phyloP scores from a whole-genome alignment of 2,113 vertebrate genomes.

The Callocephalon fimbriatum region DNA sequence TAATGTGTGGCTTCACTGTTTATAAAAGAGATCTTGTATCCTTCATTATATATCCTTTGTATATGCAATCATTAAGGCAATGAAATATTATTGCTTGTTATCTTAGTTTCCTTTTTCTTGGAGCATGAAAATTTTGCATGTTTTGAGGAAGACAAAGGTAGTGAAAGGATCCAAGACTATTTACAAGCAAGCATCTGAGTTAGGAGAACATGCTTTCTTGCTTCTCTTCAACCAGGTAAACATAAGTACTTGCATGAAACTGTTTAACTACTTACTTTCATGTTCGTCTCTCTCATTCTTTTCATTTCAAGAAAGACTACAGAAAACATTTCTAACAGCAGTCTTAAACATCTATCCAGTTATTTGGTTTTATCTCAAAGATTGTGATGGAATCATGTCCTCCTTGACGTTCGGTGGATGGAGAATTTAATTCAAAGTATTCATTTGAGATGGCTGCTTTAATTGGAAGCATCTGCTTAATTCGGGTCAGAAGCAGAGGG shows the following conservation, averaged over 20 bases:
- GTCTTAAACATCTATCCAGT: not conserved
- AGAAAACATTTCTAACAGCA: not conserved
- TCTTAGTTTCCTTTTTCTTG: conserved; percentile 68
- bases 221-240: conserved; percentile 80
- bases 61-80: not conserved
- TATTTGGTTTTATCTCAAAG: not conserved
- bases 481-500: not conserved
- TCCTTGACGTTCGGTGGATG: not conserved
- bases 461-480: not conserved
- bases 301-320: not conserved
- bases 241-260: not conserved
- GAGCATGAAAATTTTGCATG: conserved; percentile 76
- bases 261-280: not conserved
- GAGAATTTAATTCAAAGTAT: not conserved
- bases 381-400: not conserved
- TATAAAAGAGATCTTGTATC: not conserved
- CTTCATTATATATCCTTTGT: not conserved
- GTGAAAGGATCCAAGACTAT: conserved; percentile 38
- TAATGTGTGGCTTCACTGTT: not conserved
- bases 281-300: not conserved
- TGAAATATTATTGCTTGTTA: not conserved
- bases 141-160: conserved; percentile 73
- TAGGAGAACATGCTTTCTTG: conserved; percentile 71
- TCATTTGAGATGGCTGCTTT: not conserved
- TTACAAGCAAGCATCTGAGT: conserved; percentile 64